Evolutionary conservation across 2,113 vertebrate genomes (phyloP), one percentile per base, ranked within the genome.

Genomic region (Eurystomus gularis): DNA sequence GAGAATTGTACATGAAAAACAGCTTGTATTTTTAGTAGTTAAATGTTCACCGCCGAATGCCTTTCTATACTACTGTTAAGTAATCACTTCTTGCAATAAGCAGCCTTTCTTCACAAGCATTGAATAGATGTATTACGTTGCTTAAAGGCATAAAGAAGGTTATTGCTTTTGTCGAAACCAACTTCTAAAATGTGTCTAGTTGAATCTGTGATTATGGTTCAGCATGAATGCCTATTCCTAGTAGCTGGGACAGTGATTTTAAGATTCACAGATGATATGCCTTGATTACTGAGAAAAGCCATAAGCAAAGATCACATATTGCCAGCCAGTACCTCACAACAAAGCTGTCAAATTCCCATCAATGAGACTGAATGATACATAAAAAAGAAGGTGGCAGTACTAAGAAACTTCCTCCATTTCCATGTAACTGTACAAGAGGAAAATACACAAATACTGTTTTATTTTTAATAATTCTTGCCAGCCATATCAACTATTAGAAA

Each of bases 21-120:
- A 90, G 71, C 17, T 78, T 65, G 52, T 93, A 73, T 94, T 94
- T 95, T 91, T 44, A 87, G 79, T 52, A 97, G 92, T 97, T 96
- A 86, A 77, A 33, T 65, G 44, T 73, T 68, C 81, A 76, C 23
- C 84, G 84, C 21, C 40, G 75, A 94, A 94, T 60, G 76, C 55
- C 77, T 75, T 88, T 76, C 73, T 62, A 20, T 19, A 33, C 29
- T 65, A 71, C 39, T 58, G 73, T 69, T 91, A 49, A 96, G 88
- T 90, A 96, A 94, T 55, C 90, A 52, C 65, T 96, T 93, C 65
- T 78, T 33, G 44, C 95, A 90, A 96, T 49, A 80, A 95, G 44
- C 68, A 92, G 62, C 82, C 48, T 96, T 92, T 92, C 88, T 95
- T 90, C 81, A 58, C n/a, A 19, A 94, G 93, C 81, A 62, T 10